Base-by-base conservation (phyloP, 2,888 invertebrate genomes). In the Meiosimyza platycephala region DNA sequence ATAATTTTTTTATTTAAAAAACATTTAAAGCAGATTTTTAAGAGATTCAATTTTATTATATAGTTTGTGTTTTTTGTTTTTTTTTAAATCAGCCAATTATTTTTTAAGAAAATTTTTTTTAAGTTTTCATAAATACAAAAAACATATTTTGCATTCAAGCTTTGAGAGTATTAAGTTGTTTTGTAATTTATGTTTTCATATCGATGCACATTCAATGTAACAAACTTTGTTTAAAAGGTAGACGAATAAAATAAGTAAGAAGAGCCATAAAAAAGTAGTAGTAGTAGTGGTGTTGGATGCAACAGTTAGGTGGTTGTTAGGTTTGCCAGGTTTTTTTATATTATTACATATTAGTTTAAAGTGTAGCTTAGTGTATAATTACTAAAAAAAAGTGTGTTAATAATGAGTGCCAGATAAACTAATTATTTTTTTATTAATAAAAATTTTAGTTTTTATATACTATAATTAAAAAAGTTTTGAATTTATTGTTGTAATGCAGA, bases 1-100 rank as follows among this genome's bases (percentile, higher is more conserved):
- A 62, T 68, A 75, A 65, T 73, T 74, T 48, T n/a, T 66, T 65
- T 33, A 68, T 28, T 55, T 66, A n/a, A 15, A 55, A 70, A 57
- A 54, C 54, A 55, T 60, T 66, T 22, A 64, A 64, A 64, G 64
- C 66, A 50, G 51, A 33, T 57, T 54, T 72, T 75, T n/a, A 70
- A 12, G 54, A 47, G 57, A 52, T 52, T 62, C 65, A 22, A 6
- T 15, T 33, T 13, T 60, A 28, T 66, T 63, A 4, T 28, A 28
- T 50, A 22, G 4, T 6, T 63, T 65, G 60, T 18, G 69, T 64
- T 22, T 63, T 66, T 50, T 57, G 51, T 12, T 16, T 50, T 9
- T 64, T 64, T n/a, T 33, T 6, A 60, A 33, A 16, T 52, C 54
- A 47, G 70, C 70, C 62, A 64, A 65, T 70, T 72, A 28, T 18